A percentile compares a stretch with the other conserved stretches of the same genome.
phyloP scores from a whole-genome alignment of 2,113 vertebrate species.

The Phalacrocorax pelagicus region DNA sequence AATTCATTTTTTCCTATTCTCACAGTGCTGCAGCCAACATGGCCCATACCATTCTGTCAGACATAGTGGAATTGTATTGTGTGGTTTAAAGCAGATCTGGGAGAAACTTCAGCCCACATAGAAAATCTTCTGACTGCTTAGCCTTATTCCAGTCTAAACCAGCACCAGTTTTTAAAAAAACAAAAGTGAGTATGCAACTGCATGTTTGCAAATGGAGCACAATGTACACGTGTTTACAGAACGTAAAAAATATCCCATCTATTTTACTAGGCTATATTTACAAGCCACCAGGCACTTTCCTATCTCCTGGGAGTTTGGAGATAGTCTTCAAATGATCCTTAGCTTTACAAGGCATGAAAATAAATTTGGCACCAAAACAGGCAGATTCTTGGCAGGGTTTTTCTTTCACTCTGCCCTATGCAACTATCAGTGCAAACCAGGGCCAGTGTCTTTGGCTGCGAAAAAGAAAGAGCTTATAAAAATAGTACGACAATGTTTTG shows the following conservation, averaged over 20 bases:
- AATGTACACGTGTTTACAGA: not conserved
- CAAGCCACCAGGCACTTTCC: not conserved
- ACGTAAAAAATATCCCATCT: not conserved
- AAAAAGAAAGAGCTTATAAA: constrained; percentile 25
- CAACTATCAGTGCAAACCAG: not conserved
- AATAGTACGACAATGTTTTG: not conserved
- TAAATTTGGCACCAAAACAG: constrained; percentile 16
- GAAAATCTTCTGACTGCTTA: not conserved
- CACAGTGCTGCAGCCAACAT: not conserved
- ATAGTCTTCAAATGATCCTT: constrained; percentile 18
- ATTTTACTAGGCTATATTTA: constrained; percentile 1
- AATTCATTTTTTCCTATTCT: constrained; percentile 4
- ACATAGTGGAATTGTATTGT: not conserved
- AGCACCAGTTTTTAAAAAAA: not conserved
- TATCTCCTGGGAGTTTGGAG: not conserved
- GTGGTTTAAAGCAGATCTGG: not conserved
- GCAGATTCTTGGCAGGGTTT: constrained; percentile 20
- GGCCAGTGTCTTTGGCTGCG: not conserved
- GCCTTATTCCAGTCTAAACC: not conserved
- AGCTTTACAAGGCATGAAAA: constrained; percentile 43
- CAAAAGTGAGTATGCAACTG: not conserved
- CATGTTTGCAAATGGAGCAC: not conserved
- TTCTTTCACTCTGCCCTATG: not conserved
- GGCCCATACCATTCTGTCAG: not conserved
- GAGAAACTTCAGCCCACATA: not conserved